Percentiles rank a stretch among this genome's conserved stretches.
These are phyloP conservation scores for crab-eating macaque (Macaca fascicularis) DNA, from an alignment of 2,113 vertebrate genomes.

Conservation along the genomic window DNA sequence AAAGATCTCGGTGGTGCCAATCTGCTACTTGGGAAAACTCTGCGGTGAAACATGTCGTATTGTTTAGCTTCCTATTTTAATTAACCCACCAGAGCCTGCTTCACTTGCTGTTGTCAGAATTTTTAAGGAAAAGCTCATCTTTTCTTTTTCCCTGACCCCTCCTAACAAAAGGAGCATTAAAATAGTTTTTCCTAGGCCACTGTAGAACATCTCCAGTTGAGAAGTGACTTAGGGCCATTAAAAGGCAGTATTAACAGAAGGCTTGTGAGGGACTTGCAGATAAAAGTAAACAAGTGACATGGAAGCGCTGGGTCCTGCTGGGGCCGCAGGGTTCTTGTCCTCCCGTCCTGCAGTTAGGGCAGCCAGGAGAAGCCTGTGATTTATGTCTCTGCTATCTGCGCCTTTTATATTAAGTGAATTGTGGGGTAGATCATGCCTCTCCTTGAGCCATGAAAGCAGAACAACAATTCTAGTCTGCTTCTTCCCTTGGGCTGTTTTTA, in stretches of 20 bases:
- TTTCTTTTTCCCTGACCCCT: background rate
- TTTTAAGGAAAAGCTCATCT: background rate
- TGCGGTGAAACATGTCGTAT: too few species aligned
- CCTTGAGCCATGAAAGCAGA: background rate
- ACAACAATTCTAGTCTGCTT: background rate
- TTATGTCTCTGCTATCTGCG: background rate
- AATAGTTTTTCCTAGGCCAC: background rate
- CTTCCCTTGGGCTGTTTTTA: background rate
- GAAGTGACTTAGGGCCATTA: background rate
- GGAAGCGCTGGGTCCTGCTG: background rate
- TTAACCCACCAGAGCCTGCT: background rate
- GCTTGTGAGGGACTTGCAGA: accelerated
- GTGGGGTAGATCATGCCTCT: accelerated
- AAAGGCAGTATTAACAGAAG: background rate
- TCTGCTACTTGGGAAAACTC: background rate
- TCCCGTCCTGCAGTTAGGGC: accelerated
- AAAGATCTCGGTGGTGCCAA: background rate
- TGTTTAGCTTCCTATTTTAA: background rate
- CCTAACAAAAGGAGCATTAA: background rate
- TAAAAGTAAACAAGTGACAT: accelerated
- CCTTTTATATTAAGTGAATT: background rate
- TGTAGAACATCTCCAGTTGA: background rate
- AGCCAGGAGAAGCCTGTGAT: background rate
- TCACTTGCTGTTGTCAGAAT: background rate
- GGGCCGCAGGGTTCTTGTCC: accelerated